phyloP scores from a whole-genome alignment of 2,113 vertebrate genomes.

The Psettodes erumei region DNA sequence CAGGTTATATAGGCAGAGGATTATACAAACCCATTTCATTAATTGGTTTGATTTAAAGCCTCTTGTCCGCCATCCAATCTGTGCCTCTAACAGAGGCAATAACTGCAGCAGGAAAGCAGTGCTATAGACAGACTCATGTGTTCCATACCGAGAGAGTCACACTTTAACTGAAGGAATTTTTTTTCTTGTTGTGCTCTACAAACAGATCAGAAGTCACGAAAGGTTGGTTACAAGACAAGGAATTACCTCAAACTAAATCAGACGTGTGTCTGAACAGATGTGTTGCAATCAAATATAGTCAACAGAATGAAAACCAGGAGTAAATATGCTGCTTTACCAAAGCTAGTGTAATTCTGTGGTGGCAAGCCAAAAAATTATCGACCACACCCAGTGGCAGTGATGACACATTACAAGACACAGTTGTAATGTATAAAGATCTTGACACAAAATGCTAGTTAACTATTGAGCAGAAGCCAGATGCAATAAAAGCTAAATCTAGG shows the following conservation, averaged over 20 bases:
- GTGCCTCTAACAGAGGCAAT: background rate
- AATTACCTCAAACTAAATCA: background rate
- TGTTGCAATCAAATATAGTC: background rate
- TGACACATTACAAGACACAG: background rate
- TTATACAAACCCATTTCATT: conserved; percentile 38
- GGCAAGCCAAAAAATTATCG: background rate
- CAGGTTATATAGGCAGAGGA: conserved; percentile 42
- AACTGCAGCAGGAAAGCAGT: background rate
- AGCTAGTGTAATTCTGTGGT: background rate
- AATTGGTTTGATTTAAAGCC: conserved; percentile 44
- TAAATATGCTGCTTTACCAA: background rate
- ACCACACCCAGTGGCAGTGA: background rate
- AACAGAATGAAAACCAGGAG: background rate
- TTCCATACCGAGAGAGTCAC: background rate
- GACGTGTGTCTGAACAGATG: background rate
- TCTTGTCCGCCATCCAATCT: background rate
- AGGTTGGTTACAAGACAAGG: background rate
- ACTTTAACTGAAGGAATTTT: background rate
- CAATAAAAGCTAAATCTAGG: background rate
- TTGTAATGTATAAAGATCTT: background rate
- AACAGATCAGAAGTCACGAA: conserved; percentile 3
- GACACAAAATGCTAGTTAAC: no score
- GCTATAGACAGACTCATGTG: background rate
- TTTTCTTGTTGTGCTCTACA: background rate
- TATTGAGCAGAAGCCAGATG: background rate